Base-by-base conservation (phyloP, 2,113 vertebrate species). In the Lepus timidus region DNA sequence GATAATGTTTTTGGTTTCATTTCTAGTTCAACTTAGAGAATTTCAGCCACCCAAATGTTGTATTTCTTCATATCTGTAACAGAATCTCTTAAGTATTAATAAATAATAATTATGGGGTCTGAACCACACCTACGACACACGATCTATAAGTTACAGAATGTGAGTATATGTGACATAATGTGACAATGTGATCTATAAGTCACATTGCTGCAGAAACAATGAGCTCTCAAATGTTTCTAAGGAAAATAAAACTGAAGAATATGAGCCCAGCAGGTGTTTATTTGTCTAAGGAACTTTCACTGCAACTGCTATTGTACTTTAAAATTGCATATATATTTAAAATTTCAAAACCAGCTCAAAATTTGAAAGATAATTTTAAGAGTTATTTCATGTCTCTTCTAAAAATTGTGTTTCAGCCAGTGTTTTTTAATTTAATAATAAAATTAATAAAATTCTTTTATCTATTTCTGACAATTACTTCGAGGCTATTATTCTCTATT, bases 261-360 rank as follows among this genome's bases (percentile, higher is more conserved):
- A 81, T 93, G 29, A 39, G 9, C 17, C 29, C 51, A 92, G 16
- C 29, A 75, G 3, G 4, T 49, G 85, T 81, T 75, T 85, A 44
- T 36, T n/a, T 76, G 7, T 2, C 27, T 33, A 91, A 81, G 44
- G 23, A 67, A 84, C 65, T 76, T 92, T 76, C 19, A 92, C 4
- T 62, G 31, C 33, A 88, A 84, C 14, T 84, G 23, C n/a, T 83
- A 51, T 31, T 74, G 1, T 51, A 44, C 5, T 68, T 93, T 68
- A 91, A 78, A 91, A 51, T 79, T 73, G 29, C 9, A 49, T 31
- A 65, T 55, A 73, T 62, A 67, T 73, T 85, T 36, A 52, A 89
- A 85, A 80, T 4, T 85, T 96, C 44, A n/a, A 31, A 65, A 68
- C 39, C 39, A 76, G 80, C 68, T 85, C 19, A 91, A 93, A 91